Evolutionary conservation across 2,113 vertebrate species (phyloP).

Genomic region (Sander vitreus): DNA sequence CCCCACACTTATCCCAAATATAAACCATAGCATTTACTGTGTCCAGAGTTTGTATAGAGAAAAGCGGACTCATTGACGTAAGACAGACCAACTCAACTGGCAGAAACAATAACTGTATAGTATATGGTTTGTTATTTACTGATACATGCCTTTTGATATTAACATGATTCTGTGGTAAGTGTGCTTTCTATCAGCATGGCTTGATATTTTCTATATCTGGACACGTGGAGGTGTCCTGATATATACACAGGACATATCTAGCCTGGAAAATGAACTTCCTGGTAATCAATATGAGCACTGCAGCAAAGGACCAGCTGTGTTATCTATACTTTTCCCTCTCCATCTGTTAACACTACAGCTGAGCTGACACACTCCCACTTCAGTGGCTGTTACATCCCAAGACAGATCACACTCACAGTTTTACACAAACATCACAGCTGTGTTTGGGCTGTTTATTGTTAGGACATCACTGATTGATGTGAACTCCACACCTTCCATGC

Average conservation of each 20-base stretch:
- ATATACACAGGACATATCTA: background rate
- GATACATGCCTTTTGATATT: background rate
- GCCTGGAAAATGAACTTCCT: background rate
- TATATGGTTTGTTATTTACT: background rate
- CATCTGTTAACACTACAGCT: constrained; percentile 76
- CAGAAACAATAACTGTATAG: background rate
- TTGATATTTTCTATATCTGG: background rate
- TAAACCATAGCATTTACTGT: background rate
- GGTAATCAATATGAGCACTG: background rate
- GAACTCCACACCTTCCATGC: constrained; percentile 21
- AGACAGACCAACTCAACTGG: background rate
- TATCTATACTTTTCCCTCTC: constrained; percentile 43
- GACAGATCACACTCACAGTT: constrained; percentile 41
- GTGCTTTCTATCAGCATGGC: background rate
- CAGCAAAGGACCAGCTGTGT: constrained; percentile 22
- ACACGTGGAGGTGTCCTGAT: background rate
- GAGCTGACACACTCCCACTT: constrained; percentile 70
- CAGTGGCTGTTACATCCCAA: constrained; percentile 54
- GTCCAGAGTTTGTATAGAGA: background rate
- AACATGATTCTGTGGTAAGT: background rate
- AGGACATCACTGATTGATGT: constrained; percentile 50
- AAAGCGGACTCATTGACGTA: background rate
- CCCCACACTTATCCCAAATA: background rate
- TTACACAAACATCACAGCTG: constrained; percentile 63
- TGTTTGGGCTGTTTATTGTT: constrained; percentile 49